A percentile compares a stretch with the other conserved stretches of the same genome.
phyloP scores from a whole-genome alignment of 2,113 vertebrate species.

The Chloebia gouldiae region DNA sequence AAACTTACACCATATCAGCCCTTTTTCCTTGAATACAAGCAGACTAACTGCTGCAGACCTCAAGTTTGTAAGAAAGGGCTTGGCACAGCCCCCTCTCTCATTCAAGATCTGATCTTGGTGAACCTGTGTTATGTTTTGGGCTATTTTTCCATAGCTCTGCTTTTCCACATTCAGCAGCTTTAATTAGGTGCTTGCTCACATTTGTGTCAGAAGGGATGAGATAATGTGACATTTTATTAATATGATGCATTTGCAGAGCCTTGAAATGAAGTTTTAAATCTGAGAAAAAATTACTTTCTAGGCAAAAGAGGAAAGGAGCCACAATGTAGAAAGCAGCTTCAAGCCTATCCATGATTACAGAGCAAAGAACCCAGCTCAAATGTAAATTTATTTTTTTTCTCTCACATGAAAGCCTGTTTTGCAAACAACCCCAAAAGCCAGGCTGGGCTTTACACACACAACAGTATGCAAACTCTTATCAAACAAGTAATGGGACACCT shows the following conservation, averaged over 20 bases:
- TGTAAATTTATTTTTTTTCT: background rate
- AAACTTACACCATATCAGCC: background rate
- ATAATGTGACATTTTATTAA: constrained; percentile 44
- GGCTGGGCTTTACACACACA: background rate
- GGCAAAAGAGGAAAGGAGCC: background rate
- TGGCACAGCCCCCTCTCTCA: background rate
- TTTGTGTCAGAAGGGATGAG: background rate
- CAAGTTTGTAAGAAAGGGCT: background rate
- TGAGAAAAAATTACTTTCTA: background rate
- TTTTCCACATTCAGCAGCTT: constrained; percentile 10
- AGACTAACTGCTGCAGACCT: background rate
- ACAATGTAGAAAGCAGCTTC: background rate
- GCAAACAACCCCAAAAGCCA: background rate
- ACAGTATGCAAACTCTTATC: background rate
- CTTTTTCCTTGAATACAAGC: background rate
- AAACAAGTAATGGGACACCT: background rate
- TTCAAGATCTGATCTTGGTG: background rate
- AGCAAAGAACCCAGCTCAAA: background rate
- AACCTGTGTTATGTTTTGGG: background rate
- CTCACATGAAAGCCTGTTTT: background rate
- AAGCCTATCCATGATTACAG: background rate
- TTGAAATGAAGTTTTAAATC: constrained; percentile 23
- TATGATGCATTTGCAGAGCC: constrained; percentile 3
- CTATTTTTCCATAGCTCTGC: background rate
- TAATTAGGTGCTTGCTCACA: background rate